Evolutionary conservation across 2,113 vertebrate genomes (phyloP), one percentile per base, ranked within the genome.

Genomic region (Psilopogon haemacephalus): DNA sequence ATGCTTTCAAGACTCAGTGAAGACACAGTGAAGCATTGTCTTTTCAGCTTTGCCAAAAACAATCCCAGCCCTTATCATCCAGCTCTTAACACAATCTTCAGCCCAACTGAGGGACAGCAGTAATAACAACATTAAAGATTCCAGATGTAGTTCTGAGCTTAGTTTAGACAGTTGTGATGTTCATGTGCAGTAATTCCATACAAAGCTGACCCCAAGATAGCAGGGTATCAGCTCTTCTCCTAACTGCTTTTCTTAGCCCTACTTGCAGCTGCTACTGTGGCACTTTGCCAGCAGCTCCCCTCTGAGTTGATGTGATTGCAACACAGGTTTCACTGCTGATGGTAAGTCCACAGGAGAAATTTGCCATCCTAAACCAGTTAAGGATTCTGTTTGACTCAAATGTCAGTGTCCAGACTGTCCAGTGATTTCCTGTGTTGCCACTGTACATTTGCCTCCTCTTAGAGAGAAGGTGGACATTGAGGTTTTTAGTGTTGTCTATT

Each of bases 191-290:
- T 91, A 79, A 86, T 33, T 84, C 65, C 68, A 8, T 72, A 38
- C 82, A 86, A 74, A 69, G 16, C 68, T 89, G 78, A 93, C 89
- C 75, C 72, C 54, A 62, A 16, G 83, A 54, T 33, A 91, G 75
- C 75, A 62, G 19, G 35, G 60, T 94, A 69, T 93, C 85, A 64
- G 89, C 69, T 77, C 48, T 78, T 95, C 26, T 87, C 20, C 64
- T 93, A 91, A 95, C 88, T 71, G 69, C 85, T 89, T 76, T 89
- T 80, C 75, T 90, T 42, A 71, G 69, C 21, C 48, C 37, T 70
- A 44, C 82, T 96, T 48, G 28, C 56, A 68, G 91, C 86, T 94
- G 75, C 77, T 91, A 16, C 19, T 74, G 7, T 71, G 85, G 89
- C 64, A 54, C 46, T 80, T 91, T 65, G 60, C 89, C 78, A 42